A percentile compares a stretch with the other conserved stretches of the same genome.
Conservation (phyloP, 2,113 vertebrate species). For the Orthonyx spaldingii region DNA sequence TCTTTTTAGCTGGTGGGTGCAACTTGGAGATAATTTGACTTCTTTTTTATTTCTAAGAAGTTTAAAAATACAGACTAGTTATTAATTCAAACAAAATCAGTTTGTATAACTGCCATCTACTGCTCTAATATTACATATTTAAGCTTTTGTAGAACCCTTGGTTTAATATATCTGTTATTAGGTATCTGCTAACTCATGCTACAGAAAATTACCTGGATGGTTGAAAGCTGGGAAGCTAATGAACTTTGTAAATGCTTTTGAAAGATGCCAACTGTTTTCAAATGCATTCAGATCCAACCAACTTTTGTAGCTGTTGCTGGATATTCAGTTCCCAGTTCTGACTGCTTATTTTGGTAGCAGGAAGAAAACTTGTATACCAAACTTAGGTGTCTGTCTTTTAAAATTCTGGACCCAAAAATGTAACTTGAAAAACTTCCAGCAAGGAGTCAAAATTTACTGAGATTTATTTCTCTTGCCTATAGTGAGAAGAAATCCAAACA, state of each 20-base stretch:
- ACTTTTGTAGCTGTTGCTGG: not conserved
- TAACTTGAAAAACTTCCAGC: not conserved
- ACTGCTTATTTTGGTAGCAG: not conserved
- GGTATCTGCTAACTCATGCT: not conserved
- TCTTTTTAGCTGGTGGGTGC: slow-evolving; percentile 82
- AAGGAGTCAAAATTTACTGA: not conserved
- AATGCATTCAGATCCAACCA: not conserved
- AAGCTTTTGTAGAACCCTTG: not conserved
- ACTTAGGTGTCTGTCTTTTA: not conserved
- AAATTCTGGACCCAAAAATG: not conserved
- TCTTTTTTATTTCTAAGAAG: not conserved
- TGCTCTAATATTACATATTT: not conserved
- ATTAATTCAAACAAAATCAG: not conserved
- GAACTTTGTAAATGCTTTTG: not conserved
- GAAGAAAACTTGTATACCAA: not conserved
- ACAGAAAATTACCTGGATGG: not conserved
- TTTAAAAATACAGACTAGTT: not conserved
- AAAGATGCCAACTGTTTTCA: not conserved
- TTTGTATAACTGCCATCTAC: not conserved
- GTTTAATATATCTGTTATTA: not conserved
- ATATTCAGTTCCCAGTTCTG: not conserved
- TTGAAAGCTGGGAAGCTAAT: not conserved
- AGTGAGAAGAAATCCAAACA: not conserved
- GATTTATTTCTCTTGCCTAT: not conserved
- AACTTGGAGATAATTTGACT: not conserved